Percentiles rank a stretch among this genome's conserved stretches.
These are phyloP conservation scores for Actinostola sp. DNA, from an alignment of 92 coral and sea anemone species.

Conservation along the genomic window DNA sequence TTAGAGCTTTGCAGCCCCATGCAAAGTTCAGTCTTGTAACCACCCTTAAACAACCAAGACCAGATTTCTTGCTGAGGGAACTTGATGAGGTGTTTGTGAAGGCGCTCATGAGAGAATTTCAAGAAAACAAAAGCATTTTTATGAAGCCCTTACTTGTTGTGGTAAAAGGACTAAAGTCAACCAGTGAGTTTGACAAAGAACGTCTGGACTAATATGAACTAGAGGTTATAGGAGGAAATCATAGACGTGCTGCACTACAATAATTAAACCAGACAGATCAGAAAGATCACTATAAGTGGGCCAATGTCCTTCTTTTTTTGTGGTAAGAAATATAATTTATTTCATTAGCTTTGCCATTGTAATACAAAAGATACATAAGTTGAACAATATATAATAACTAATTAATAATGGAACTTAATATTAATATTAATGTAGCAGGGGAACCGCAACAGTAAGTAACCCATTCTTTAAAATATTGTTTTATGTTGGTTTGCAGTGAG, in stretches of 20 bases:
- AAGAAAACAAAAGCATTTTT: constrained; percentile 9
- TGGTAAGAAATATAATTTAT: too few relatives aligned
- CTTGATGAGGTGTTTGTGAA: constrained; percentile 13
- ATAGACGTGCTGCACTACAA: constrained; percentile 1
- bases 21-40: constrained; percentile 34
- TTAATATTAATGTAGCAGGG: too few relatives aligned
- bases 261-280: not conserved
- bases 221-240: constrained; percentile 4
- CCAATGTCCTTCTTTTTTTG: not conserved
- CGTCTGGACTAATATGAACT: not conserved
- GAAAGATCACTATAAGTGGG: not conserved
- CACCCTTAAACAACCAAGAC: constrained; percentile 14
- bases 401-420: too few relatives aligned
- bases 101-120: constrained; percentile 6
- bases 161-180: constrained; percentile 1
- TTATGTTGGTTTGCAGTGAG: too few relatives aligned
- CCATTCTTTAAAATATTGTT: too few relatives aligned
- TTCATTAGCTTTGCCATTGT: too few relatives aligned
- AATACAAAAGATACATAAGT: too few relatives aligned
- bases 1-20: constrained; percentile 14
- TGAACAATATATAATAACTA: too few relatives aligned
- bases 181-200: constrained; percentile 2
- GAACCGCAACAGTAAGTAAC: too few relatives aligned
- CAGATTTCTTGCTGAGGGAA: constrained; percentile 4
- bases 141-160: constrained; percentile 13